These are phyloP conservation scores for Leontopithecus rosalia DNA, from an alignment of 2,797 vertebrate genomes.

Conservation along the genomic window DNA sequence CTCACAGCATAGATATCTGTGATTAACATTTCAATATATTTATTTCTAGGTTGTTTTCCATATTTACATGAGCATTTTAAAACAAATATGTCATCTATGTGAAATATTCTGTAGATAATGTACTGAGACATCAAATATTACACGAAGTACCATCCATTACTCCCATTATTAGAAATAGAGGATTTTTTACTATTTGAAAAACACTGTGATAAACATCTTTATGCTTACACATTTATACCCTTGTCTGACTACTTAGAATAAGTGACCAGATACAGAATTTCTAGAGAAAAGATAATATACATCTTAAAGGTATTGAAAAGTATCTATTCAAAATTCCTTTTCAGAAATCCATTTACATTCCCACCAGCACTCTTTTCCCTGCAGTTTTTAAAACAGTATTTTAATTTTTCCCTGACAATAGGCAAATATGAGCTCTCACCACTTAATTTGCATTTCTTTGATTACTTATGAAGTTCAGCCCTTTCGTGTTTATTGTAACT, in stretches of 20 bases:
- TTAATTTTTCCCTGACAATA: constrained; percentile 31
- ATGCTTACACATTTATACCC: not conserved
- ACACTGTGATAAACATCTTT: not conserved
- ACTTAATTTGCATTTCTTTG: constrained; percentile 66
- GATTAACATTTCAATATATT: not conserved
- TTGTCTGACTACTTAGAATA: not conserved
- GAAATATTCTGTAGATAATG: not conserved
- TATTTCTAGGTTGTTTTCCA: not conserved
- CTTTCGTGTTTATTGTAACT: constrained; percentile 47
- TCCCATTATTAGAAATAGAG: not conserved
- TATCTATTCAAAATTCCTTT: not conserved
- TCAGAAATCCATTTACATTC: constrained; percentile 28
- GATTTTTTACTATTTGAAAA: not conserved
- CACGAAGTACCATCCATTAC: not conserved
- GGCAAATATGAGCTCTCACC: not conserved
- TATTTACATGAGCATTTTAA: not conserved
- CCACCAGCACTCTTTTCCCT: not conserved
- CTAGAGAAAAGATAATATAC: not conserved
- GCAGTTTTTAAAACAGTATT: constrained; percentile 45
- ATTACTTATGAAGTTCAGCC: constrained; percentile 21
- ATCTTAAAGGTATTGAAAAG: not conserved
- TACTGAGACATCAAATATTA: not conserved
- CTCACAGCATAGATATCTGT: not conserved
- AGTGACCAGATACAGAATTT: not conserved
- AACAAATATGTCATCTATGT: not conserved